A percentile compares a stretch with the other conserved stretches of the same genome.
phyloP scores from a whole-genome alignment of 1,140 invertebrate genomes.

The Panagrolaimus sp. region DNA sequence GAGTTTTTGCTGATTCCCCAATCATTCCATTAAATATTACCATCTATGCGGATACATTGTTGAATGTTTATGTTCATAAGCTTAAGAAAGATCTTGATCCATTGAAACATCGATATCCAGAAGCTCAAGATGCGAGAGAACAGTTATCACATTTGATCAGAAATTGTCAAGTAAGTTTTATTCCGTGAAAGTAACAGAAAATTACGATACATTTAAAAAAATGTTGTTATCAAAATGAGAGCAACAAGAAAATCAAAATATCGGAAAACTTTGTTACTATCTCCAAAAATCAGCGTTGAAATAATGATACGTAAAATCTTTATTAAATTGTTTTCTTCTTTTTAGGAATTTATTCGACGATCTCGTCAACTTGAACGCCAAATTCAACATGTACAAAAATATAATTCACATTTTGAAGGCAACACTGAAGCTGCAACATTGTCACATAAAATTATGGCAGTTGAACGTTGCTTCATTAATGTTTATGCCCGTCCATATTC shows the following conservation, averaged over 20 bases:
- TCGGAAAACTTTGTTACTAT: no score
- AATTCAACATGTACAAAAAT: constrained; percentile 15
- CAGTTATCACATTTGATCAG: constrained; percentile 26
- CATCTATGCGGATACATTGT: constrained; percentile 29
- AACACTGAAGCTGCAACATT: constrained; percentile 12
- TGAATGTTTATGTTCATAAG: constrained; percentile 34
- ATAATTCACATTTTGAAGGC: not conserved
- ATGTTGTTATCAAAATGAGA: no score
- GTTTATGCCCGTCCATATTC: constrained; percentile 25
- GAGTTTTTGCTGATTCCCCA: constrained; percentile 58
- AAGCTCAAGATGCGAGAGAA: constrained; percentile 14
- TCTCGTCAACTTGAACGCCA: constrained; percentile 28
- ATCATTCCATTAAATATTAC: constrained; percentile 59
- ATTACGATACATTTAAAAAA: no score
- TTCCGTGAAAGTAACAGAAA: not conserved
- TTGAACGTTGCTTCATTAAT: constrained; percentile 53
- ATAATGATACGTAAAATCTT: no score
- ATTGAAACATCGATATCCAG: constrained; percentile 11
- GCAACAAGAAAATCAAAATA: no score
- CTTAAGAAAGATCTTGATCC: constrained; percentile 26
- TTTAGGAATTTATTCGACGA: constrained; percentile 33
- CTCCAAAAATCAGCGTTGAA: no score
- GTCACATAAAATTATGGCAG: constrained; percentile 27
- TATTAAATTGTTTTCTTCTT: no score
- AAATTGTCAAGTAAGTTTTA: constrained; percentile 27